phyloP scores from a whole-genome alignment of 2,797 vertebrate species.

The Typhlichthys subterraneus region DNA sequence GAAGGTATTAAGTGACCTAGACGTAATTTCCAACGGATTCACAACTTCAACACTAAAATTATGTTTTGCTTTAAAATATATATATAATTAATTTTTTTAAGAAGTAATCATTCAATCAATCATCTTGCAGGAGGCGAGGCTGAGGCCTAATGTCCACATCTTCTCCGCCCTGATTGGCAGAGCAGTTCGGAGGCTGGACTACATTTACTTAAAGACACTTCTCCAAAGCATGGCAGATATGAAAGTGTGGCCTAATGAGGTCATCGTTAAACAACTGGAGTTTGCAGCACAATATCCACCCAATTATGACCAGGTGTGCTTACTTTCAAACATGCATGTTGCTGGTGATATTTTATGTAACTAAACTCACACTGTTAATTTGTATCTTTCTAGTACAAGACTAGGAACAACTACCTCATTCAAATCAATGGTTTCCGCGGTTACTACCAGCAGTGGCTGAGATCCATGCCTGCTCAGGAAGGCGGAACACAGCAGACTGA shows the following conservation, averaged over 20 bases:
- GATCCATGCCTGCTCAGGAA: slow-evolving; percentile 82
- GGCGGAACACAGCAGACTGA: slow-evolving; percentile 27
- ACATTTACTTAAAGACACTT: slow-evolving; percentile 84
- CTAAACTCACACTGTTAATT: not conserved
- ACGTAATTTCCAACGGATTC: too few species aligned
- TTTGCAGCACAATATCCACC: slow-evolving; percentile 90
- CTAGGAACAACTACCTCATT: slow-evolving; percentile 88
- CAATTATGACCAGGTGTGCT: slow-evolving; percentile 85
- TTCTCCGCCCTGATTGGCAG: slow-evolving; percentile 88
- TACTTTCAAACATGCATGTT: not conserved
- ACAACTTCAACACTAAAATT: too few species aligned
- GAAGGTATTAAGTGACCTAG: too few species aligned
- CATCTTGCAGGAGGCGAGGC: slow-evolving; percentile 76
- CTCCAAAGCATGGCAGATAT: slow-evolving; percentile 83
- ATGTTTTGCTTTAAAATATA: too few species aligned
- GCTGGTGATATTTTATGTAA: not conserved
- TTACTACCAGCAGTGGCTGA: slow-evolving; percentile 91
- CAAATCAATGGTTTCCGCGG: slow-evolving; percentile 94
- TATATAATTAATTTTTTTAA: too few species aligned
- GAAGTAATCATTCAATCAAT: not conserved
- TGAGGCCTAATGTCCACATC: slow-evolving; percentile 84
- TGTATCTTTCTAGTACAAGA: slow-evolving; percentile 80
- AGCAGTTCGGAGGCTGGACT: slow-evolving; percentile 84
- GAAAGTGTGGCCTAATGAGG: slow-evolving; percentile 85
- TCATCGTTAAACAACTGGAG: slow-evolving; percentile 91